Evolutionary conservation across 2,888 invertebrate genomes (phyloP).

Genomic region (Lasioglossum villosulum): DNA sequence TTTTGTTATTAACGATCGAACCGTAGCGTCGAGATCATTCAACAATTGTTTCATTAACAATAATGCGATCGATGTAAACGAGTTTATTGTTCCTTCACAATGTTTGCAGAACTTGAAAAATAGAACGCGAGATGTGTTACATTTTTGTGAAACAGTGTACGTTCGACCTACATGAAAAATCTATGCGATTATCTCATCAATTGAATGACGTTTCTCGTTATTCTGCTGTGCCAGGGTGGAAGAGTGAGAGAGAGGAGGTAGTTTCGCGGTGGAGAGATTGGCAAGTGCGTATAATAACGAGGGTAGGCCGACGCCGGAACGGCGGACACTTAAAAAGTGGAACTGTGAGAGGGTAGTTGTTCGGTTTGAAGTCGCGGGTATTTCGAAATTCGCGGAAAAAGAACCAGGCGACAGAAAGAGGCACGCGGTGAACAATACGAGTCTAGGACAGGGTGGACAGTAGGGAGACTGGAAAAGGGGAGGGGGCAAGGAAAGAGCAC

Average conservation of each 20-base stretch:
- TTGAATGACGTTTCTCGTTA: too few relatives aligned
- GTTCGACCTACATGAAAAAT: too few relatives aligned
- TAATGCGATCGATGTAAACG: too few relatives aligned
- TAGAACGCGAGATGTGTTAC: too few relatives aligned
- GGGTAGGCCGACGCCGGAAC: background rate
- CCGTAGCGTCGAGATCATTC: too few relatives aligned
- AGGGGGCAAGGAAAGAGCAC: background rate
- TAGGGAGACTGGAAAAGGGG: background rate
- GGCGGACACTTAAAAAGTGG: constrained; percentile 26
- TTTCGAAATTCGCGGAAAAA: constrained; percentile 21
- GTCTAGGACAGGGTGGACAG: background rate
- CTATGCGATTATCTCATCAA: too few relatives aligned
- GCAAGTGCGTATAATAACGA: constrained; percentile 34
- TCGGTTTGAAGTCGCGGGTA: constrained; percentile 20
- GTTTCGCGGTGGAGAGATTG: background rate
- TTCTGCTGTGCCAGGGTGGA: too few relatives aligned
- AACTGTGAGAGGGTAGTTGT: background rate
- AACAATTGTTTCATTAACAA: too few relatives aligned
- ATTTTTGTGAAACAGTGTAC: too few relatives aligned
- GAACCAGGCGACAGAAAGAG: constrained; percentile 14
- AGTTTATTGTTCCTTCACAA: too few relatives aligned
- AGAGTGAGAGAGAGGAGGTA: background rate
- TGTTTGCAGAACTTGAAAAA: too few relatives aligned
- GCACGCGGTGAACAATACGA: background rate
- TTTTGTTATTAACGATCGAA: too few relatives aligned